These are phyloP conservation scores for Hippocampus guttulatus DNA, from an alignment of 2,113 vertebrate genomes.

Conservation along the genomic window DNA sequence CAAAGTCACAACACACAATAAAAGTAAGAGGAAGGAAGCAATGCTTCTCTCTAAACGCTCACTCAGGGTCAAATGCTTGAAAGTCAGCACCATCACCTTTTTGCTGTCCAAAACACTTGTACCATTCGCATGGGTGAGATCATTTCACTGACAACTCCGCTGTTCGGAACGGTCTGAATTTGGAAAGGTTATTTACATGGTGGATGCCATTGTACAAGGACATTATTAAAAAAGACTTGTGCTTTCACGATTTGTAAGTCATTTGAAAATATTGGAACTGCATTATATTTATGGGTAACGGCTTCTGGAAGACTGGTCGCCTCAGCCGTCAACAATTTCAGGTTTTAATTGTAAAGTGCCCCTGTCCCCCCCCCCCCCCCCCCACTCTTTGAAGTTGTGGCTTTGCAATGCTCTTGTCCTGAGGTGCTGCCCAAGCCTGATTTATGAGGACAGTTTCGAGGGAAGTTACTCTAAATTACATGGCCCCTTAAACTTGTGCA, in stretches of 20 bases:
- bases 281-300: slow-evolving; percentile 5
- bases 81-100: slow-evolving; percentile 38
- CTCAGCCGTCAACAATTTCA: slow-evolving; percentile 43
- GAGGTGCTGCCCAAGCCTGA: slow-evolving; percentile 65
- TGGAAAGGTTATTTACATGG: background rate
- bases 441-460: slow-evolving; percentile 63
- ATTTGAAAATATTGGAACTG: background rate
- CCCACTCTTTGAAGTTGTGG: slow-evolving; percentile 59
- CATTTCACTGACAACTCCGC: background rate
- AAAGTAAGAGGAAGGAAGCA: slow-evolving; percentile 56
- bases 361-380: slow-evolving; percentile 21
- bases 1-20: slow-evolving; percentile 33
- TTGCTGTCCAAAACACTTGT: slow-evolving; percentile 20
- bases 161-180: background rate
- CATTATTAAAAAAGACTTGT: background rate
- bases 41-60: slow-evolving; percentile 51
- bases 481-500: slow-evolving; percentile 49
- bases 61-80: slow-evolving; percentile 36
- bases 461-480: slow-evolving; percentile 66
- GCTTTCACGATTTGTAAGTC: background rate
- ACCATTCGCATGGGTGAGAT: background rate
- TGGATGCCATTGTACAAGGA: background rate
- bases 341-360: slow-evolving; percentile 65
- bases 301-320: slow-evolving; percentile 32
- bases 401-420: slow-evolving; percentile 57